Conservation (phyloP, 2,888 invertebrate genomes). For the Perizoma flavofasciatum region DNA sequence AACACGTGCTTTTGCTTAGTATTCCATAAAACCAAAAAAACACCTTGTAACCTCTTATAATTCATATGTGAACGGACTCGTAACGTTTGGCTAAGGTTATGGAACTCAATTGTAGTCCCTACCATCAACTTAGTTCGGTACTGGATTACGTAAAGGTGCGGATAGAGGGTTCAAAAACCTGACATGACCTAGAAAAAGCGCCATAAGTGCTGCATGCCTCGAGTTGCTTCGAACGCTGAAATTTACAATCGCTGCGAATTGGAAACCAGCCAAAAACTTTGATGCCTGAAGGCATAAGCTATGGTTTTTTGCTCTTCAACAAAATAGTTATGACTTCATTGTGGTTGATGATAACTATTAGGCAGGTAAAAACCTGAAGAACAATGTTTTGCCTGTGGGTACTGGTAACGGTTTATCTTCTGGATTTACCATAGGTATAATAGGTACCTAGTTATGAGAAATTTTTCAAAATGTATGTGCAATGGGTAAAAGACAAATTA, state of each 20-base stretch:
- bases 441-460: too few relatives aligned
- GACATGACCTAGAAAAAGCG: conserved; percentile 39
- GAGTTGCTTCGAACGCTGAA: conserved; percentile 7
- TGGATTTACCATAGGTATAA: too few relatives aligned
- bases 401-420: too few relatives aligned
- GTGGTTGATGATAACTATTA: not conserved
- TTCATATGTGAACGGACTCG: too few relatives aligned
- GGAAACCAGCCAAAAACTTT: conserved; percentile 4
- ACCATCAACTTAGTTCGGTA: conserved; percentile 9
- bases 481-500: too few relatives aligned
- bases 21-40: not conserved
- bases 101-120: conserved; percentile 25
- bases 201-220: conserved; percentile 15
- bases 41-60: not conserved
- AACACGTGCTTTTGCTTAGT: conserved; percentile 26
- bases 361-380: not conserved
- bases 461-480: too few relatives aligned
- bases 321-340: not conserved
- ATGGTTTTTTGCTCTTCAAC: too few relatives aligned
- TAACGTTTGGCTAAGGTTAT: conserved; percentile 25
- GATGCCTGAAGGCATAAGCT: not conserved
- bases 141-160: conserved; percentile 43
- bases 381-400: not conserved
- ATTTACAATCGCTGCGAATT: conserved; percentile 13
- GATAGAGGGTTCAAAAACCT: conserved; percentile 48